Evolutionary conservation across 2,888 invertebrate genomes (phyloP).

Genomic region (Hyposoter didymator): DNA sequence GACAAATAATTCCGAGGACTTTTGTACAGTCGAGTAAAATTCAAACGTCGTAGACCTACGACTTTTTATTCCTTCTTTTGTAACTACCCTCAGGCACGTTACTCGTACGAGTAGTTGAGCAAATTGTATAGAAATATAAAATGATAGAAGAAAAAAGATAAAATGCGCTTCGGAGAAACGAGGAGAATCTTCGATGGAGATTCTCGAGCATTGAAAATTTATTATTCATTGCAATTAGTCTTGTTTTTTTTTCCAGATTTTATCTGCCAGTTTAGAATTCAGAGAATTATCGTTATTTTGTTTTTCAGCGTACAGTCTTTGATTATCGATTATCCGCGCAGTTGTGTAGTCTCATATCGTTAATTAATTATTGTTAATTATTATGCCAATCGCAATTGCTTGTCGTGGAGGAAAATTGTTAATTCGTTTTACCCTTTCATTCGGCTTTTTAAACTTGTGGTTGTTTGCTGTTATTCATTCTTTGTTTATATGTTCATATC

Average conservation of each 20-base stretch:
- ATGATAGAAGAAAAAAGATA: neutral
- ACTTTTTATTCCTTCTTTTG: neutral
- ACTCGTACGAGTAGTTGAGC: slow-evolving; percentile 59
- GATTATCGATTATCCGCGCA: slow-evolving; percentile 27
- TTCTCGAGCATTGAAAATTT: neutral
- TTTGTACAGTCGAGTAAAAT: slow-evolving; percentile 20
- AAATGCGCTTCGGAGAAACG: slow-evolving; percentile 1
- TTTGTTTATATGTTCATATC: slow-evolving; percentile 82
- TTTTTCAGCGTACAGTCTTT: slow-evolving; percentile 43
- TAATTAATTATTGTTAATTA: slow-evolving; percentile 41
- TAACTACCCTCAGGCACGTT: slow-evolving; percentile 40
- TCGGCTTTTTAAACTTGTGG: slow-evolving; percentile 62
- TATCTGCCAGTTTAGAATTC: neutral
- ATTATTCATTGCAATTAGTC: neutral
- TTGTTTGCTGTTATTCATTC: slow-evolving; percentile 66
- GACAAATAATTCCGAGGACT: slow-evolving; percentile 27
- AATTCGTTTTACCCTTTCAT: slow-evolving; percentile 52
- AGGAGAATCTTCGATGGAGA: neutral
- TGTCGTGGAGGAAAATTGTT: slow-evolving; percentile 56
- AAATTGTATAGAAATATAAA: slow-evolving; percentile 21
- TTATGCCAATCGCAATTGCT: slow-evolving; percentile 58
- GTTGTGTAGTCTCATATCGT: slow-evolving; percentile 23
- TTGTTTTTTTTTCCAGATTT: neutral
- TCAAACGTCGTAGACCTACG: slow-evolving; percentile 31
- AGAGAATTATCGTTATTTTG: slow-evolving; percentile 22